A percentile compares a stretch with the other conserved stretches of the same genome.
These are phyloP conservation scores for Parascotia fuliginaria DNA, from an alignment of 2,888 invertebrate genomes.

Conservation along the genomic window DNA sequence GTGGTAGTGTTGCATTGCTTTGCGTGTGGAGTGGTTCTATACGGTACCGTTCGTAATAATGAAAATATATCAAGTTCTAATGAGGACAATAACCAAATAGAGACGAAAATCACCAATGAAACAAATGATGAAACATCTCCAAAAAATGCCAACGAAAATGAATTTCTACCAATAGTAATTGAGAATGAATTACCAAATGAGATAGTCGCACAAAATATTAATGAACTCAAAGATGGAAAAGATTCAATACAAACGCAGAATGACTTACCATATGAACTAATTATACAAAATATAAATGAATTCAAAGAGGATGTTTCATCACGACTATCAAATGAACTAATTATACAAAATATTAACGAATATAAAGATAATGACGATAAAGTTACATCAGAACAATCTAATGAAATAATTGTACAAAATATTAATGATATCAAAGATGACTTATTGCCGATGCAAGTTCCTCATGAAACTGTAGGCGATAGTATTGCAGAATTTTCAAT, in stretches of 20 bases:
- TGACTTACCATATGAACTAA: not conserved
- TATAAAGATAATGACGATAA: no score
- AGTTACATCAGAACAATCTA: no score
- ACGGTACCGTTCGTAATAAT: constrained; percentile 23
- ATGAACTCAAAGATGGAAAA: no score
- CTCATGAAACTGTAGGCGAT: not conserved
- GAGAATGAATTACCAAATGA: not conserved
- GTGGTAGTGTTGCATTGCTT: constrained; percentile 53
- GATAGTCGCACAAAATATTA: no score
- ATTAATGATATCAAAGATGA: not conserved
- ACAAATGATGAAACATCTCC: not conserved
- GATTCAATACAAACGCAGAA: not conserved
- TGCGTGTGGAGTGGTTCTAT: constrained; percentile 48
- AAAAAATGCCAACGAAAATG: no score
- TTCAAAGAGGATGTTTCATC: no score
- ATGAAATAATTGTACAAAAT: no score
- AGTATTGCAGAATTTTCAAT: not conserved
- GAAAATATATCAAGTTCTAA: not conserved
- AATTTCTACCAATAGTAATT: no score
- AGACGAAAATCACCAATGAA: not conserved
- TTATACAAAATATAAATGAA: not conserved
- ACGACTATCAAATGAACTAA: no score
- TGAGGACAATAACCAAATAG: not conserved
- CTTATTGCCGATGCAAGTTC: not conserved
- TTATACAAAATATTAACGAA: no score